Conservation (phyloP, 2,888 invertebrate species). For the Athalia cordata region DNA sequence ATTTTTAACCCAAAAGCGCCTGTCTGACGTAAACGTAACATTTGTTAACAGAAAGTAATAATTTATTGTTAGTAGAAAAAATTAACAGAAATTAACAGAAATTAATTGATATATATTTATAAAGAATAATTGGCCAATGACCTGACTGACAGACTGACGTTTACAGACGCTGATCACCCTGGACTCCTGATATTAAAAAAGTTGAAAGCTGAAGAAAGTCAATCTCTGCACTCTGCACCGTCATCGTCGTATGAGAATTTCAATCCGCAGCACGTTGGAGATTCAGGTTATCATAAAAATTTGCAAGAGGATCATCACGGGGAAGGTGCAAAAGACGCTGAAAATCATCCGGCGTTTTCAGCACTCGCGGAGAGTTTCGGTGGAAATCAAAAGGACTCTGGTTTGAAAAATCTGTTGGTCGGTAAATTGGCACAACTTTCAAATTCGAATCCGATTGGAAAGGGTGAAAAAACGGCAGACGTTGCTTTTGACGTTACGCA, state of each 20-base stretch:
- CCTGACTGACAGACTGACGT: slow-evolving; percentile 68
- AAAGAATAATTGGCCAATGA: slow-evolving; percentile 41
- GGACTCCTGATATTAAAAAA: slow-evolving; percentile 71
- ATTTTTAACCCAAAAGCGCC: too few species aligned
- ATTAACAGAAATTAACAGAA: not conserved
- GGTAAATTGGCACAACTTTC: not conserved
- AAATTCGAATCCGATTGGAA: not conserved
- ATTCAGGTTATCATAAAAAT: not conserved
- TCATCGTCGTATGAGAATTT: slow-evolving; percentile 1
- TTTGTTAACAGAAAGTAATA: not conserved
- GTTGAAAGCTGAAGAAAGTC: slow-evolving; percentile 49
- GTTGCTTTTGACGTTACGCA: not conserved
- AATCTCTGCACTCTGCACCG: slow-evolving; percentile 3
- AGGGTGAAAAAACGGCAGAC: not conserved
- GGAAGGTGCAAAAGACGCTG: not conserved
- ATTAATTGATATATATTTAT: not conserved
- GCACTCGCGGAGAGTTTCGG: slow-evolving; percentile 61
- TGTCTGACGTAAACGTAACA: too few species aligned
- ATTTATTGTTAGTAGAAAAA: not conserved
- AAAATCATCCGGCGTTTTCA: slow-evolving; percentile 50
- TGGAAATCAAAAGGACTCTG: slow-evolving; percentile 53
- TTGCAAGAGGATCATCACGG: not conserved
- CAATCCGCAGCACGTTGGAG: not conserved
- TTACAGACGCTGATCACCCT: slow-evolving; percentile 68
- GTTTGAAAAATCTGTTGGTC: not conserved